Base-by-base conservation (phyloP, 2,888 invertebrate genomes). In the Caenorhabditis doughertyi region DNA sequence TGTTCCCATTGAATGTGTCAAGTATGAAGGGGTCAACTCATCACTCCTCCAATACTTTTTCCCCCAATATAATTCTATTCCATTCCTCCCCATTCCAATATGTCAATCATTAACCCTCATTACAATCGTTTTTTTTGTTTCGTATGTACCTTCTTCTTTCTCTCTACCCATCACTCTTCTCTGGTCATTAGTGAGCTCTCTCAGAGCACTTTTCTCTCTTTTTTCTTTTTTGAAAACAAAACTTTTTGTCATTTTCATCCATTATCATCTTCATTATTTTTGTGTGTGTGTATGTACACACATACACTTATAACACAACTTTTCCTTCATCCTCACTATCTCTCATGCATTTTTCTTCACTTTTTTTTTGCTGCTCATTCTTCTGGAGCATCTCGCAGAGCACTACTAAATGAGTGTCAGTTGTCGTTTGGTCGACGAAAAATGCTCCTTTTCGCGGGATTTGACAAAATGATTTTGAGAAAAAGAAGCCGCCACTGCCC, bases 31-130 rank as follows among this genome's bases (percentile, higher is more conserved):
- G 49, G 49, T 51, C 51, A 51, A 16, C 2, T 51, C 44, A 44
- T 44, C 51, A 23, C n/a, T 29, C 55, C 16, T 55, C 23, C 11
- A 18, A 51, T 51, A 51, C 32, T 47, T 42, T 42, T 42, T 3
- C 18, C 21, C 11, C 47, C 2, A 27, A 58, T n/a, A n/a, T n/a
- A n/a, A n/a, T n/a, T n/a, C n/a, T n/a, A 35, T 23, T 42, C 58
- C 42, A 39, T 39, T 32, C 56, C 55, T n/a, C 21, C 27, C 47
- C 65, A 51, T 47, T 65, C 51, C 51, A 55, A 55, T 55, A 27
- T 27, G 65, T 65, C 51, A 65, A 65, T 65, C 65, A 65, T 65
- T 25, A 35, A 35, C 35, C 16, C 35, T 51, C 51, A 35, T 65
- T 65, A 65, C 49, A 65, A 49, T 65, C 47, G 32, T 49, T 65